Evolutionary conservation across 2,113 vertebrate genomes (phyloP).

Genomic region (Amblyornis subalaris): DNA sequence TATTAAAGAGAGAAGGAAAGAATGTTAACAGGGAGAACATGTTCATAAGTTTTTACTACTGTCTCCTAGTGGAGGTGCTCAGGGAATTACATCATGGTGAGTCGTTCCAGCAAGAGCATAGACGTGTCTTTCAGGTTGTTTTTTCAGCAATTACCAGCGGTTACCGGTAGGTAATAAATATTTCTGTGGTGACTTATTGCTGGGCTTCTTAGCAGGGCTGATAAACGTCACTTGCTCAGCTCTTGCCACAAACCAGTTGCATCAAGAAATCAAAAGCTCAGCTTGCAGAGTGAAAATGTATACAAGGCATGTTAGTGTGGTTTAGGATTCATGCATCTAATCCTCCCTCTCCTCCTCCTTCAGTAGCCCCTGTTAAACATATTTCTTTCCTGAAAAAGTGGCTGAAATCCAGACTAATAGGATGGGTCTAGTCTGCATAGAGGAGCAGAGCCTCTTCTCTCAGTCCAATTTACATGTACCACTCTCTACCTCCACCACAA

Average conservation of each 20-base stretch:
- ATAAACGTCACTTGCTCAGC: neutral
- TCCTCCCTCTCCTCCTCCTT: neutral
- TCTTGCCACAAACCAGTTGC: neutral
- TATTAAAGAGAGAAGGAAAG: constrained; percentile 33
- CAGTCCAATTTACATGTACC: neutral
- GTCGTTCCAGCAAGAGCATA: constrained; percentile 19
- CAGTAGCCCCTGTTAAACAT: neutral
- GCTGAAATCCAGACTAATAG: neutral
- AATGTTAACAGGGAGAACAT: constrained; percentile 43
- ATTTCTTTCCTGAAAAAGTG: neutral
- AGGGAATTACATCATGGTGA: constrained; percentile 67
- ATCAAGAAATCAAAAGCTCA: neutral
- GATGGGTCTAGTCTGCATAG: neutral
- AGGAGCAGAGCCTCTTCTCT: neutral
- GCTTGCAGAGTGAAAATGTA: neutral
- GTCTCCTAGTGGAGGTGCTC: constrained; percentile 51
- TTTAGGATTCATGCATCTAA: neutral
- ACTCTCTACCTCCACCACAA: neutral
- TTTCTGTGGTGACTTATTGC: constrained; percentile 47
- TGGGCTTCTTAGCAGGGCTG: constrained; percentile 7
- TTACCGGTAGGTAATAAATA: constrained; percentile 44
- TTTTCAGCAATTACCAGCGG: constrained; percentile 20
- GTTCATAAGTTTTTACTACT: constrained; percentile 63
- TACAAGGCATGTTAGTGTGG: neutral
- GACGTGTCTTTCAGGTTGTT: constrained; percentile 14